Conservation (phyloP, 2,888 invertebrate genomes). For the Patella caerulea region DNA sequence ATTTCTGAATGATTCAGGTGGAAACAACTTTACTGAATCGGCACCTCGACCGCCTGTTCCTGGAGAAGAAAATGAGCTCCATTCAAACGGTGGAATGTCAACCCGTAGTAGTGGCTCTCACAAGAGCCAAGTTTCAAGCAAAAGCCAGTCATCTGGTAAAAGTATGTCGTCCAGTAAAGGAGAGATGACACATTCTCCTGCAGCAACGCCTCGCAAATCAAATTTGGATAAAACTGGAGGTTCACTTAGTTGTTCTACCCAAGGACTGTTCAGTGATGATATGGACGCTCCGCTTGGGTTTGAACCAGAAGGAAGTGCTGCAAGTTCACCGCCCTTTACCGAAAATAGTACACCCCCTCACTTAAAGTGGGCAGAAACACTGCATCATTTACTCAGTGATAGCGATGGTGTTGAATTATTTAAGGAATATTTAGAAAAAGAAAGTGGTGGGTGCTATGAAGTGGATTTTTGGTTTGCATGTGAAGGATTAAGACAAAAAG, state of each 20-base stretch:
- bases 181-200: slow-evolving; percentile 58
- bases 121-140: slow-evolving; percentile 62
- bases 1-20: slow-evolving; percentile 65
- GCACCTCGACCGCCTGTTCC: slow-evolving; percentile 69
- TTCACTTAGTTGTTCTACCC: slow-evolving; percentile 32
- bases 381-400: slow-evolving; percentile 88
- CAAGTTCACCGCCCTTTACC: slow-evolving; percentile 70
- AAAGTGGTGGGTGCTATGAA: slow-evolving; percentile 62
- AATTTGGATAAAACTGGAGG: slow-evolving; percentile 57
- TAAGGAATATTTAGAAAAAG: slow-evolving; percentile 74
- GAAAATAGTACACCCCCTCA: slow-evolving; percentile 78
- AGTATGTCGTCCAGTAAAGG: slow-evolving; percentile 56
- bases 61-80: slow-evolving; percentile 69
- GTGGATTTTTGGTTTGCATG: slow-evolving; percentile 87
- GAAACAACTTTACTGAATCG: slow-evolving; percentile 67
- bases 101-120: slow-evolving; percentile 66
- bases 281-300: slow-evolving; percentile 74
- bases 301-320: slow-evolving; percentile 76
- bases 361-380: slow-evolving; percentile 89
- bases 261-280: slow-evolving; percentile 52
- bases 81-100: slow-evolving; percentile 67
- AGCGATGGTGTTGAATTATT: slow-evolving; percentile 91
- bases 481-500: slow-evolving; percentile 65
- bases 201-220: slow-evolving; percentile 67
- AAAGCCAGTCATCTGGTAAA: slow-evolving; percentile 51